Evolutionary conservation across 2,113 vertebrate genomes (phyloP), one percentile per base, ranked within the genome.

Genomic region (Anolis sagrei): DNA sequence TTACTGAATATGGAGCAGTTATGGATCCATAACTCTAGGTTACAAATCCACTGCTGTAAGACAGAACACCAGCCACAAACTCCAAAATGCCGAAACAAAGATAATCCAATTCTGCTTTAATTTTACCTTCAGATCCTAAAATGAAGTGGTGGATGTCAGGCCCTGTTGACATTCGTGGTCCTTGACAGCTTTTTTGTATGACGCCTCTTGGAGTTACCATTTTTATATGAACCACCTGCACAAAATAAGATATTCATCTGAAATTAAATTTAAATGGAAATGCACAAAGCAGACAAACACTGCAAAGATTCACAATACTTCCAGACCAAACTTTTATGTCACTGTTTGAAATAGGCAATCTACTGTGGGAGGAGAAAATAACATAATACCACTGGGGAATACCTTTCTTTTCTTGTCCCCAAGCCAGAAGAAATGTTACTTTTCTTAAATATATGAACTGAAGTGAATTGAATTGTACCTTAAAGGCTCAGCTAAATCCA

Each of bases 81-180:
- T 84, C 0, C 1, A 39, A 89, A 85, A 54, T 62, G 83, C 76
- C 80, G 85, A 86, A 44, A 89, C 84, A 54, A 64, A 86, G 29
- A 88, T 80, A 18, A 39, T 1, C 1, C 62, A 74, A 84, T 89
- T 81, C 81, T 87, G 70, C 4, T 92, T 81, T 72, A 64, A 82
- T 93, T 90, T 88, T 97, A 99, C 99, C 99, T 98, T 99, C 99
- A 86, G 99, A 99, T 94, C 99, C 99, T 97, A 99, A 95, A 95
- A 99, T 99, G 97, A 99, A 99, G 96, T 99, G 98, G 96, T 99
- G 97, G 89, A 99, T 96, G 91, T 99, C 99, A 2, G 99, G 99
- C 88, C 99, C 99, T 0, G 97, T 98, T 93, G 99, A 99, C 98
- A 98, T 98, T 87, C 99, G 97, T 72, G 99, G 99, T 90, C 97